These are phyloP conservation scores for Peromyscus leucopus DNA, from an alignment of 2,113 vertebrate species.

Conservation along the genomic window DNA sequence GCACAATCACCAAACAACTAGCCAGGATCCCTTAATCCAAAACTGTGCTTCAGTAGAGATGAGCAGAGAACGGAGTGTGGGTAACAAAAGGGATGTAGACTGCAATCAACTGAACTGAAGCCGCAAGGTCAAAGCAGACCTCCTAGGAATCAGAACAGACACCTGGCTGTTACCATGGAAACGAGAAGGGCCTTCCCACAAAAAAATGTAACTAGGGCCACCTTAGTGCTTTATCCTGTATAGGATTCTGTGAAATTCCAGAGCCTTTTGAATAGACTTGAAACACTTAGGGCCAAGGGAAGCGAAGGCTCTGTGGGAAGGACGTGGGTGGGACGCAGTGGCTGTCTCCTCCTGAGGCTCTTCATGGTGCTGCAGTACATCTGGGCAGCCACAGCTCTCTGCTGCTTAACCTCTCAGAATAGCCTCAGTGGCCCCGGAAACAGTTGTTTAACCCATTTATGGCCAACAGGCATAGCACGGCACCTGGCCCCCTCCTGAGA, in stretches of 20 bases:
- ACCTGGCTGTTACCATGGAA: not conserved
- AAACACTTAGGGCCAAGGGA: not conserved
- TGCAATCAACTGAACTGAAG: too few species aligned
- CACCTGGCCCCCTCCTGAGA: not conserved
- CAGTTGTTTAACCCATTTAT: not conserved
- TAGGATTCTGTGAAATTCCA: not conserved
- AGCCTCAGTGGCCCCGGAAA: not conserved
- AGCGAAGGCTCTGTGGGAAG: rapidly evolving
- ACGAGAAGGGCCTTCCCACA: not conserved
- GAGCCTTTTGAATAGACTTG: not conserved
- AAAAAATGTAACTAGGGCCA: not conserved
- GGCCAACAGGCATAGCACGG: not conserved
- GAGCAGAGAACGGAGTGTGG: not conserved
- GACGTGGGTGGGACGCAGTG: not conserved
- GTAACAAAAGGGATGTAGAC: not conserved
- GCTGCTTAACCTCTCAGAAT: not conserved
- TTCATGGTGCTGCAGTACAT: too few species aligned
- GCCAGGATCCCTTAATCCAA: not conserved
- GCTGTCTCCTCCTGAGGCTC: too few species aligned
- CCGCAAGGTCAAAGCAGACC: not conserved
- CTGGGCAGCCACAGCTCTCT: not conserved
- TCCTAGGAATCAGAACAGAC: not conserved
- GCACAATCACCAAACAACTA: not conserved
- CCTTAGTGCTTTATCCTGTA: not conserved
- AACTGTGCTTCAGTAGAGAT: not conserved